Conservation (phyloP, 2,797 vertebrate genomes). For the Fistularia tabacaria region DNA sequence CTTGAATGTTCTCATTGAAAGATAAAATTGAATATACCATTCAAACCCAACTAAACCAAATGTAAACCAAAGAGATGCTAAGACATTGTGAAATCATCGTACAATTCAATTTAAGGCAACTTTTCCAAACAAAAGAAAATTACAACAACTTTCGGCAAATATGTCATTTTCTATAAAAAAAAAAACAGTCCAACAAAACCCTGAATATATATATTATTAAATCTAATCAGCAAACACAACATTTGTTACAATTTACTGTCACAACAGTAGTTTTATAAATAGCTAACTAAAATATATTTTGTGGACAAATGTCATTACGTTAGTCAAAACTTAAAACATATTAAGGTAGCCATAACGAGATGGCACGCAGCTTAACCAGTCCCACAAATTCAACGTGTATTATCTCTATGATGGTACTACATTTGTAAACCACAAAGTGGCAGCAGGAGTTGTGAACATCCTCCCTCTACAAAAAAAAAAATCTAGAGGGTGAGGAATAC, state of each 20-base stretch:
- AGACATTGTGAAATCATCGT: no score
- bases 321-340: constrained; percentile 4
- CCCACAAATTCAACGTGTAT: constrained; percentile 19
- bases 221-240: constrained; percentile 5
- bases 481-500: constrained; percentile 8
- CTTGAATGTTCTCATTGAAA: no score
- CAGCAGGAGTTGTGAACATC: constrained; percentile 6
- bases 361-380: constrained; percentile 19
- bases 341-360: constrained; percentile 1
- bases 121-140: no score
- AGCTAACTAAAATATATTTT: constrained; percentile 11
- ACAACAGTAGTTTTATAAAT: constrained; percentile 8
- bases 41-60: no score
- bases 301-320: constrained; percentile 3
- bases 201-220: constrained; percentile 18
- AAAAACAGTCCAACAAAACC: constrained; percentile 11
- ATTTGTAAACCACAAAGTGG: constrained; percentile 19
- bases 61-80: no score
- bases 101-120: no score
- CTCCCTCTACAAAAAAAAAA: neutral
- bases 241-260: constrained; percentile 3
- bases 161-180: no score
- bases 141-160: no score
- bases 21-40: no score
- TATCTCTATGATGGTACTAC: constrained; percentile 3